These are phyloP conservation scores for Condylostylus longicornis DNA, from an alignment of 1,140 invertebrate genomes.

Conservation along the genomic window DNA sequence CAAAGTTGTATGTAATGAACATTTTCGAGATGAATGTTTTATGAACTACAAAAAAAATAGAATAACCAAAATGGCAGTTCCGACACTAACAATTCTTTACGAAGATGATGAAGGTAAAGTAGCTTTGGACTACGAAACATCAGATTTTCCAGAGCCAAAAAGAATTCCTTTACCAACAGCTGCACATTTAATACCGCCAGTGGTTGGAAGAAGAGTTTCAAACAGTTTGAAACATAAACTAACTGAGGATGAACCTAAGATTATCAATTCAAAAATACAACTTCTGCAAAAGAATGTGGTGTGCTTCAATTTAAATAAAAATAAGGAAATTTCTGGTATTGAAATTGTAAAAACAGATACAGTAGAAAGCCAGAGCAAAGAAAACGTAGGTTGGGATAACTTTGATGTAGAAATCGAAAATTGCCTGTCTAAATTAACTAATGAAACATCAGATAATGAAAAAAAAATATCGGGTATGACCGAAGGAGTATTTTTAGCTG, in stretches of 20 bases:
- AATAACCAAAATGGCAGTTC: constrained; percentile 12
- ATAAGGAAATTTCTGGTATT: background rate
- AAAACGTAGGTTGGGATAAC: too few species aligned
- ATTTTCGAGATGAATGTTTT: constrained; percentile 35
- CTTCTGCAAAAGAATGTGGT: too few species aligned
- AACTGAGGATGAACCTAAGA: too few species aligned
- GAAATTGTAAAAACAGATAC: background rate
- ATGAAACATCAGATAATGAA: too few species aligned
- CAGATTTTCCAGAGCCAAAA: constrained; percentile 13
- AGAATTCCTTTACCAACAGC: constrained; percentile 9
- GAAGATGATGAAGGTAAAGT: constrained; percentile 10
- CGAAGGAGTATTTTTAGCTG: too few species aligned
- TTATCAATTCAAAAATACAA: too few species aligned
- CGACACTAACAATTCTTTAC: constrained; percentile 17
- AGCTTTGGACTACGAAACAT: constrained; percentile 16
- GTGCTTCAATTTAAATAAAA: too few species aligned
- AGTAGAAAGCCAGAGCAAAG: background rate
- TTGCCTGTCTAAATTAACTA: too few species aligned
- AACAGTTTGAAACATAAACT: too few species aligned
- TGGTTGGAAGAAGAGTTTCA: constrained; percentile 10
- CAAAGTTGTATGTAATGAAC: constrained; percentile 33
- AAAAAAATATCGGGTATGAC: too few species aligned
- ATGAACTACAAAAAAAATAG: constrained; percentile 31
- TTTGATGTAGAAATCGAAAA: too few species aligned
- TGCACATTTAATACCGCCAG: constrained; percentile 16